Percentiles rank a stretch among this genome's conserved stretches.
These are phyloP conservation scores for Gopherus flavomarginatus DNA, from an alignment of 2,113 vertebrate genomes.

Conservation along the genomic window DNA sequence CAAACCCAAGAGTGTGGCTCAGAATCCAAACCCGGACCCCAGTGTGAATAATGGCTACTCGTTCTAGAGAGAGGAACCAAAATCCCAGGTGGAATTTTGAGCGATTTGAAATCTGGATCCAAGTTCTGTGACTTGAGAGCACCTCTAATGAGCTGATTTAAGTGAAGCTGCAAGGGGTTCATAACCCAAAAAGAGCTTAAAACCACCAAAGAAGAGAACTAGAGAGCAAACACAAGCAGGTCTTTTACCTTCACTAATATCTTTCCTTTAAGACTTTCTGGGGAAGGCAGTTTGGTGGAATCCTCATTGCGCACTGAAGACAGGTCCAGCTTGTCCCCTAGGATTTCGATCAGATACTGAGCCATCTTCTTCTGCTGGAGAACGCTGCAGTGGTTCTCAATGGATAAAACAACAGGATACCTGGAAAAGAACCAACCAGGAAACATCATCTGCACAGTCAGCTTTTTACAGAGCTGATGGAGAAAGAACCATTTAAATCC, in stretches of 20 bases:
- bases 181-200: background rate
- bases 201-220: background rate
- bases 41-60: background rate
- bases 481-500: background rate
- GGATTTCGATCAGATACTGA: conserved; percentile 89
- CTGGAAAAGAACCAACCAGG: conserved; percentile 68
- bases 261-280: conserved; percentile 91
- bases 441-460: background rate
- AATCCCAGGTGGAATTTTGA: background rate
- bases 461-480: background rate
- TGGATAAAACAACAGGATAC: conserved; percentile 95
- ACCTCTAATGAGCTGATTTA: background rate
- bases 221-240: rapidly evolving
- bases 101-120: background rate
- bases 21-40: background rate
- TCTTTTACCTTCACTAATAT: conserved; percentile 92
- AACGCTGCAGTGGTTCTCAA: conserved; percentile 98
- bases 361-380: conserved; percentile 98
- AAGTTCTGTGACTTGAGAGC: background rate
- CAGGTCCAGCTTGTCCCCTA: conserved; percentile 94
- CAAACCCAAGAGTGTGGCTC: background rate
- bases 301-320: conserved; percentile 84
- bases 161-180: background rate
- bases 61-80: background rate
- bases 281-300: conserved; percentile 87